Base-by-base conservation (phyloP, 2,888 invertebrate genomes). In the Thereva unica region DNA sequence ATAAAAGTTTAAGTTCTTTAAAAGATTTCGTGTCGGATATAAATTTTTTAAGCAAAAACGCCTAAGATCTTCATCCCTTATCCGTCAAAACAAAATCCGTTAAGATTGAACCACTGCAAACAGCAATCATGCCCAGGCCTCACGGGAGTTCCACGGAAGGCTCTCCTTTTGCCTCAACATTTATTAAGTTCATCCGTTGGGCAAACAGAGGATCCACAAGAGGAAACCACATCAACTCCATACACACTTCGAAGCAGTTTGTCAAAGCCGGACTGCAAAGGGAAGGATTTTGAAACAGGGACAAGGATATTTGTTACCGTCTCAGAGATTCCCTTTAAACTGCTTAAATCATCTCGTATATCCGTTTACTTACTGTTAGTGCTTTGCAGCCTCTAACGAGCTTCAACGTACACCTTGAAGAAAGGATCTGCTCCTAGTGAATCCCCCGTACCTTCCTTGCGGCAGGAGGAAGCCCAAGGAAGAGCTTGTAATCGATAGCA, bases 311-410 rank as follows among this genome's bases (percentile, higher is more conserved):
- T 64, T 64, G 64, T 53, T 53, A 37, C 44, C 53, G 44, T 41
- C 42, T 52, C 40, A 44, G 64, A 64, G 41, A 53, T 53, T 64
- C 64, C 53, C 52, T 53, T 53, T 64, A 64, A 64, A 64, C 64
- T 64, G 64, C 44, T 64, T 53, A 53, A 64, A 64, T 64, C 64
- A 64, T 64, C 50, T 53, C 34, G 12, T 12, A 42, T 52, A 64
- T 64, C 64, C 64, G 64, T 64, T 64, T 64, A 64, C 64, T 64
- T 64, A 61, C 61, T 50, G 61, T 50, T 50, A 35, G 41, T 49
- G 61, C 61, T 49, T 61, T 61, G 35, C 61, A 61, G 61, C 40
- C 61, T 61, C 50, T 61, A 61, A 61, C 61, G 61, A 61, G 61
- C 61, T 50, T 61, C 61, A 42, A 47, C 12, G n/a, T 50, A 50